Evolutionary conservation across 53 echinoderm and acorn worm species (phyloP).

Genomic region (Apostichopus leukothele): DNA sequence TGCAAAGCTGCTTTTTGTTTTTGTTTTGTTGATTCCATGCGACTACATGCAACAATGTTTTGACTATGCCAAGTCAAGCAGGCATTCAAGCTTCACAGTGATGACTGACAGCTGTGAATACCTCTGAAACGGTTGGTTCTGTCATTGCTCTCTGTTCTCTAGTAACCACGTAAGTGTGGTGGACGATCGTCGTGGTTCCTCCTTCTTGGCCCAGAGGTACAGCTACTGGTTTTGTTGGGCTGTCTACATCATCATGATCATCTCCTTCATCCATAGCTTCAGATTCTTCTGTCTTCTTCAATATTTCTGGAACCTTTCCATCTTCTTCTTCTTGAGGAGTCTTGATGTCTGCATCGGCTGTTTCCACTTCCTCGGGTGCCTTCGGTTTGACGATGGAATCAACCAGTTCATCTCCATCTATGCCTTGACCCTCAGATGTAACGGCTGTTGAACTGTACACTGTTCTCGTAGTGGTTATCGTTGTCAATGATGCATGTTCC

Average conservation of each 20-base stretch:
- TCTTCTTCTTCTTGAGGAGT: constrained; percentile 54
- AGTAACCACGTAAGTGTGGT: neutral
- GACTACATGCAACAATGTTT: constrained; percentile 9
- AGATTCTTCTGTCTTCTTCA: constrained; percentile 55
- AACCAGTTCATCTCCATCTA: constrained; percentile 60
- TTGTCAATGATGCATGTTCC: neutral
- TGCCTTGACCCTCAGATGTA: neutral
- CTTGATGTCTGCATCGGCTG: constrained; percentile 67
- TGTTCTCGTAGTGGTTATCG: constrained; percentile 2
- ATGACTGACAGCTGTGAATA: constrained; percentile 20
- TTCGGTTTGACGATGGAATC: constrained; percentile 79
- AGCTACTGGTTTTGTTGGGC: constrained; percentile 78
- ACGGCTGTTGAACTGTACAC: neutral
- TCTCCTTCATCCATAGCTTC: constrained; percentile 53
- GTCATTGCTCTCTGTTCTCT: neutral
- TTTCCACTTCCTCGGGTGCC: constrained; percentile 74
- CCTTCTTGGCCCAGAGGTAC: constrained; percentile 5
- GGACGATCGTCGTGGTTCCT: constrained; percentile 13
- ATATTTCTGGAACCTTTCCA: constrained; percentile 55
- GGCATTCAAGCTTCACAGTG: constrained; percentile 35
- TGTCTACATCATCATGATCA: constrained; percentile 78
- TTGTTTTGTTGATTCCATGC: constrained; percentile 8
- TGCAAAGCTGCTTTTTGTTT: neutral
- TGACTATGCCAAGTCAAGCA: constrained; percentile 1
- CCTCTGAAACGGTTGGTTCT: constrained; percentile 3